phyloP scores from a whole-genome alignment of 2,113 vertebrate genomes.

The Seriola aureovittata region DNA sequence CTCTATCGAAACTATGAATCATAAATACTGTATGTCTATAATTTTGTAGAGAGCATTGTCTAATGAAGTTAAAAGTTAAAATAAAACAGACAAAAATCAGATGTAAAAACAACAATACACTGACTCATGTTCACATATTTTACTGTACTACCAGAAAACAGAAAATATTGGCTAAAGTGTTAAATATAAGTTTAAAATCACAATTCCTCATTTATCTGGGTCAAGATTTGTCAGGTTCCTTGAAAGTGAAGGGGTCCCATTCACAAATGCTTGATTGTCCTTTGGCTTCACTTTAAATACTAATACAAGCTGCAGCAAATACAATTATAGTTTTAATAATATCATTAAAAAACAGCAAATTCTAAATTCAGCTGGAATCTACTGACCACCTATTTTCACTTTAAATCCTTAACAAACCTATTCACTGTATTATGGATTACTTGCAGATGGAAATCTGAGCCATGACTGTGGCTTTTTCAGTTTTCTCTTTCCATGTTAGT shows the following conservation, averaged over 20 bases:
- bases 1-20: neutral
- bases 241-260: neutral
- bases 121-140: neutral
- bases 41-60: neutral
- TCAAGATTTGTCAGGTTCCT: neutral
- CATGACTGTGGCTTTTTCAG: slow-evolving; percentile 2
- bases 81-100: neutral
- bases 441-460: neutral
- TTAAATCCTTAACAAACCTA: neutral
- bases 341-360: neutral
- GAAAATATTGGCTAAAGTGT: neutral
- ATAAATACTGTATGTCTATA: neutral
- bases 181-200: neutral
- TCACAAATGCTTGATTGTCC: neutral
- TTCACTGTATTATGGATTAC: neutral
- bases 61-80: neutral
- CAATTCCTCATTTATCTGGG: neutral
- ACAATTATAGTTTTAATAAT: neutral
- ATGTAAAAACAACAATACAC: neutral
- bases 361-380: neutral
- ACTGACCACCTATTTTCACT: neutral
- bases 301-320: neutral
- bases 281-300: slow-evolving; percentile 1
- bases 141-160: neutral
- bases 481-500: slow-evolving; percentile 3